Conservation (phyloP, 2,888 invertebrate species). For the Caenorhabditis macrosperma region DNA sequence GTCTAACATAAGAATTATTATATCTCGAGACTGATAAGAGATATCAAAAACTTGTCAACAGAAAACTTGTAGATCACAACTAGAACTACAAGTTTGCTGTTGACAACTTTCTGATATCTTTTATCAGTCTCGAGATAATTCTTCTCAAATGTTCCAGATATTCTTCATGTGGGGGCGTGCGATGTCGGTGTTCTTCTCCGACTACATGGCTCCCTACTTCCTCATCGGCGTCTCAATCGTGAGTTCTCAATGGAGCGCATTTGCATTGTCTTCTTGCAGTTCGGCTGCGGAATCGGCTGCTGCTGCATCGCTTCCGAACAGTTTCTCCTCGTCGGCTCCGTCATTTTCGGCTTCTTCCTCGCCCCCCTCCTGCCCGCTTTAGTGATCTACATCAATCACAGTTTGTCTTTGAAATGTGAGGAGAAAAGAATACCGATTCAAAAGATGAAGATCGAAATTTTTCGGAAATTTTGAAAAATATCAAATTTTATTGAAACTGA, state of each 20-base stretch:
- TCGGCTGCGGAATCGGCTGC: slow-evolving; percentile 63
- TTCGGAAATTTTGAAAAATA: too few relatives aligned
- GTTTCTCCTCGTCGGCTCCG: slow-evolving; percentile 56
- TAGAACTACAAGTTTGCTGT: too few relatives aligned
- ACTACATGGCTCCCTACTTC: slow-evolving; percentile 66
- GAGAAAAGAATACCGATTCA: too few relatives aligned
- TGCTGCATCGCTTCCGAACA: slow-evolving; percentile 63
- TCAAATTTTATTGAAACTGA: too few relatives aligned
- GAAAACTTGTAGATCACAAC: too few relatives aligned
- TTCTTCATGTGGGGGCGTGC: slow-evolving; percentile 60
- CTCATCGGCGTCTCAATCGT: slow-evolving; percentile 63
- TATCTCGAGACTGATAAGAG: too few relatives aligned
- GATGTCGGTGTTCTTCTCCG: slow-evolving; percentile 51
- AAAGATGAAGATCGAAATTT: background rate
- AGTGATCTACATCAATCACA: slow-evolving; percentile 57
- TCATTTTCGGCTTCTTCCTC: slow-evolving; percentile 61
- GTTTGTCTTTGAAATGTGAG: slow-evolving; percentile 58
- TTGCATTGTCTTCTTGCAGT: slow-evolving; percentile 32
- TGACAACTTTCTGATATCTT: too few relatives aligned
- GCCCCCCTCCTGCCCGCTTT: slow-evolving; percentile 59
- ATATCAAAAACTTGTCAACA: too few relatives aligned
- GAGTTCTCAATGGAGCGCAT: slow-evolving; percentile 7
- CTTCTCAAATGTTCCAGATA: slow-evolving; percentile 24
- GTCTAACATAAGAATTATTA: too few relatives aligned
- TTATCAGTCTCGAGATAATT: too few relatives aligned